phyloP scores from a whole-genome alignment of 1,140 invertebrate species.

The Scaptomyza pallida region DNA sequence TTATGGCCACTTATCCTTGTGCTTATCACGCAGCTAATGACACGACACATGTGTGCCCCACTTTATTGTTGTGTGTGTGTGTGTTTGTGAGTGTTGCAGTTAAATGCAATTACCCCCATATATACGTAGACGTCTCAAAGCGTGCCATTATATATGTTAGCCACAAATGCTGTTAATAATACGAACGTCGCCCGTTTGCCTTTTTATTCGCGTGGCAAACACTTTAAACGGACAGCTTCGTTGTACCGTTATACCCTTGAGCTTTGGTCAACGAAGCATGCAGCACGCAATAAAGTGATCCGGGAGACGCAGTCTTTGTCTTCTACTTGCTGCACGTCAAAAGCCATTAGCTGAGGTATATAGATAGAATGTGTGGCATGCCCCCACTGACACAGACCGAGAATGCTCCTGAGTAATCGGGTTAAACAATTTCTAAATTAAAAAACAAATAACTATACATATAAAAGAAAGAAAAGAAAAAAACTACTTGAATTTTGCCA shows the following conservation, averaged over 20 bases:
- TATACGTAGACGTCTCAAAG: constrained; percentile 21
- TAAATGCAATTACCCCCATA: constrained; percentile 72
- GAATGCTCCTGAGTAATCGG: constrained; percentile 48
- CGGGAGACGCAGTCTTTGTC: not conserved
- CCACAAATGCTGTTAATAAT: constrained; percentile 58
- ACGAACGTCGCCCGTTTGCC: constrained; percentile 13
- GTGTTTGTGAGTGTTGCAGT: too few relatives aligned
- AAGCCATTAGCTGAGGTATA: constrained; percentile 59
- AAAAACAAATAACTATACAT: constrained; percentile 40
- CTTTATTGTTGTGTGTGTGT: constrained; percentile 24
- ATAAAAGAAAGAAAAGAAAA: too few relatives aligned
- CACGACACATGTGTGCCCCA: constrained; percentile 57
- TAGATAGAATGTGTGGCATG: not conserved
- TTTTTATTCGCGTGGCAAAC: constrained; percentile 18
- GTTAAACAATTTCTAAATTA: constrained; percentile 74
- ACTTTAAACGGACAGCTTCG: constrained; percentile 16
- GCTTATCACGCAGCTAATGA: constrained; percentile 46
- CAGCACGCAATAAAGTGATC: constrained; percentile 38
- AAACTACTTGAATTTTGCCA: constrained; percentile 13
- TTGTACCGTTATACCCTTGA: constrained; percentile 25
- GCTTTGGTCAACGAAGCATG: constrained; percentile 12
- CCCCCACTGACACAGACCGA: not conserved
- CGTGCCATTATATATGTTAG: constrained; percentile 40
- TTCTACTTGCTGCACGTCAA: constrained; percentile 29
- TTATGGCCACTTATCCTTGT: constrained; percentile 42